Evolutionary conservation across 2,113 vertebrate species (phyloP), one percentile per base, ranked within the genome.

Genomic region (Platanista minor): DNA sequence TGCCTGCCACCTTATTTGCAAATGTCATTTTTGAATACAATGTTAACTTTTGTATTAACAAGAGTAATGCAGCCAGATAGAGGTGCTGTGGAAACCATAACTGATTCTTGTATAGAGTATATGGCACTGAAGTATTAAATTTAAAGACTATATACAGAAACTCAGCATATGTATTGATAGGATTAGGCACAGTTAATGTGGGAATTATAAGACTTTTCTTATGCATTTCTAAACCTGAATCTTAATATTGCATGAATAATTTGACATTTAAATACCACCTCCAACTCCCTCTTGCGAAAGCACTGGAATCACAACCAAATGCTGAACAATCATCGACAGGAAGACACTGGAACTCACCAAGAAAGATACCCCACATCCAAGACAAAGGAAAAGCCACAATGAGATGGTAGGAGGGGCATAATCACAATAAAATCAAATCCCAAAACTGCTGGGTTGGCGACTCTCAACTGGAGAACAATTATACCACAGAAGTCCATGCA

Each of bases 241-340:
- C 59, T 87, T 96, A 94, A 97, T 46, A 97, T 2, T 92, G 61
- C 62, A 91, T 94, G 95, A 97, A 96, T 96, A 97, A 98, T 98
- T 33, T 97, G 96, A 97, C 95, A 97, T 97, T 98, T 97, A 96
- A 97, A 97, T 94, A 93, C 94, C 78, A 95, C 91, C 91, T 94
- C 74, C 92, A 52, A 52, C 52, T 52, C 52, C 15, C 15, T 52
- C 52, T 52, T 52, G 52, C 1, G 15, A 52, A 15, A 52, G 17
- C 52, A 52, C 15, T 52, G 52, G 52, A 52, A 52, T 52, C 52
- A 52, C 52, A 52, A 52, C 52, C 17, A 52, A 52, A 15, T 52
- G 17, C 49, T 52, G 49, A 52, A 52, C 49, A 52, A 52, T 17
- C 15, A 52, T 52, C 17, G 49, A 52, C 15, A 52, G 49, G 5